Percentiles rank a stretch among this genome's conserved stretches.
Conservation (phyloP, 2,797 vertebrate genomes). For the Arrhamphus sclerolepis region DNA sequence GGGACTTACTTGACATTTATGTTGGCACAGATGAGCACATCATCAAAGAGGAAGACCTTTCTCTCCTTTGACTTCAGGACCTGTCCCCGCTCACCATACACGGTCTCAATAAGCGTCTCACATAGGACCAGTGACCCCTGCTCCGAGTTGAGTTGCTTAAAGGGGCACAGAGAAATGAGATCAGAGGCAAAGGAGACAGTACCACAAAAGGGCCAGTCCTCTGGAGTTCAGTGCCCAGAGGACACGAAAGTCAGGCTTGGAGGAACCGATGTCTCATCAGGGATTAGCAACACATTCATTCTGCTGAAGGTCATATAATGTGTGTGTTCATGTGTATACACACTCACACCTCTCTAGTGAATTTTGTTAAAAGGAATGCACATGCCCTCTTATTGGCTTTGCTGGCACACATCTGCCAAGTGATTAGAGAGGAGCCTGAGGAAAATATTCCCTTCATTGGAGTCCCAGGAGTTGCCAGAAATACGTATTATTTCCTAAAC, state of each 20-base stretch:
- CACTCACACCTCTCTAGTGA: constrained; percentile 3
- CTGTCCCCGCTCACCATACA: constrained; percentile 92
- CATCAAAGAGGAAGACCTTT: constrained; percentile 93
- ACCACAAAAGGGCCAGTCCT: constrained; percentile 56
- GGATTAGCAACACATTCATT: constrained; percentile 56
- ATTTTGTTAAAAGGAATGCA: constrained; percentile 3
- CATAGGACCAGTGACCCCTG: constrained; percentile 92
- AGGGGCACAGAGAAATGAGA: constrained; percentile 67
- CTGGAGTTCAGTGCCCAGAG: constrained; percentile 52
- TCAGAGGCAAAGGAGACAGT: constrained; percentile 52
- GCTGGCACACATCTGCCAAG: constrained; percentile 9
- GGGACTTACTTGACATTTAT: constrained; percentile 94
- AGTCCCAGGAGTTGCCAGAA: background rate
- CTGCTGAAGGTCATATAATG: constrained; percentile 54
- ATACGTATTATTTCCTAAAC: background rate
- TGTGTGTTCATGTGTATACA: constrained; percentile 4
- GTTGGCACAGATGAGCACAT: constrained; percentile 93
- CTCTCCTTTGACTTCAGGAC: constrained; percentile 97
- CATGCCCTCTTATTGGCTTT: constrained; percentile 12
- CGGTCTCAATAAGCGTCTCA: constrained; percentile 93
- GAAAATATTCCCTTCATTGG: background rate
- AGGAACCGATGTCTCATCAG: constrained; percentile 54
- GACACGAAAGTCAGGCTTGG: constrained; percentile 44
- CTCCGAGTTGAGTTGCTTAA: constrained; percentile 88
- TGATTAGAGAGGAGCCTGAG: constrained; percentile 6